These are phyloP conservation scores for Caenorhabditis panamensis DNA, from an alignment of 2,888 invertebrate species.

Conservation along the genomic window DNA sequence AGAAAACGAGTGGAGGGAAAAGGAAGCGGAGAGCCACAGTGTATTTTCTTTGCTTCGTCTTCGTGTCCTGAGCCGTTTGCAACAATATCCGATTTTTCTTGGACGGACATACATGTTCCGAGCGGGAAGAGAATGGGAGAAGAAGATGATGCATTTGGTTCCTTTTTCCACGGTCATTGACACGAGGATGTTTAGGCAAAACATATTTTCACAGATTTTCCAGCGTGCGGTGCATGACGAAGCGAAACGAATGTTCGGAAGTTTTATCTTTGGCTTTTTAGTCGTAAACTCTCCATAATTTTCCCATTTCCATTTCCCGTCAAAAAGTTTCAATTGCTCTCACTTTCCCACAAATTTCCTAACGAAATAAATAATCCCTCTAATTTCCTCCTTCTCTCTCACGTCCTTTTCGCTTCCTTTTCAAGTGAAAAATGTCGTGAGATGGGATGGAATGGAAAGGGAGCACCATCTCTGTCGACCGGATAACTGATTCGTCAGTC, in stretches of 20 bases:
- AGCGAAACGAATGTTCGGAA: too few relatives aligned
- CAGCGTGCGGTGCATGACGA: too few relatives aligned
- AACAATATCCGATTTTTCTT: slow-evolving; percentile 19
- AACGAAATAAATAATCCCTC: background rate
- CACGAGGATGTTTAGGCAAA: too few relatives aligned
- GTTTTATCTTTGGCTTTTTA: too few relatives aligned
- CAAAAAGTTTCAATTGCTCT: background rate
- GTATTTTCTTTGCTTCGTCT: slow-evolving; percentile 8
- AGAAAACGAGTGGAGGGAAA: background rate
- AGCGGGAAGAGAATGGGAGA: too few relatives aligned
- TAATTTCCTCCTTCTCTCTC: background rate
- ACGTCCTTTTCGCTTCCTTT: background rate
- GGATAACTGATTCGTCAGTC: slow-evolving; percentile 12
- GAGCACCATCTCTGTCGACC: background rate
- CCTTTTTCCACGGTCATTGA: too few relatives aligned
- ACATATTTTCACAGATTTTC: too few relatives aligned
- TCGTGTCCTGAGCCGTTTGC: background rate
- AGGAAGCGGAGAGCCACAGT: background rate
- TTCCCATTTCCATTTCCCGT: too few relatives aligned
- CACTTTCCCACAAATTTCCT: background rate
- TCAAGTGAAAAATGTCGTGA: slow-evolving; percentile 6
- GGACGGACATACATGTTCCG: background rate
- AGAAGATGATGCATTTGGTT: too few relatives aligned
- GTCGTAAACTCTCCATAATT: too few relatives aligned
- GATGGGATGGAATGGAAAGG: too few relatives aligned